Conservation (phyloP, 2,113 vertebrate genomes). For the Oplegnathus fasciatus region DNA sequence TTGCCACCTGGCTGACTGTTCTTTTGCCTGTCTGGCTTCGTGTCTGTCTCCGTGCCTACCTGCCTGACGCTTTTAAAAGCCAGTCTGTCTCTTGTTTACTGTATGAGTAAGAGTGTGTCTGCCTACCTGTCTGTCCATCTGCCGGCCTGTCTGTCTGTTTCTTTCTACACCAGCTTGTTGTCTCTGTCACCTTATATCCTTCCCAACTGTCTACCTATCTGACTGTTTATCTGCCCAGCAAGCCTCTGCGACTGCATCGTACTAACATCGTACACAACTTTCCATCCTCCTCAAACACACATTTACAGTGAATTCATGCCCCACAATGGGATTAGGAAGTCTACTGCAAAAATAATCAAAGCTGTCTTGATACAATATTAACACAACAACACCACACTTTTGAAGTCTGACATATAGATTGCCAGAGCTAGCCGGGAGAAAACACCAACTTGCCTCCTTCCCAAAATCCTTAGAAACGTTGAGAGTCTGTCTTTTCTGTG, state of each 20-base stretch:
- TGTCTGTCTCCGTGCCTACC: constrained; percentile 2
- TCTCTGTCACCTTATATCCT: background rate
- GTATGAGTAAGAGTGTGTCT: background rate
- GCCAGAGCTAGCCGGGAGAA: background rate
- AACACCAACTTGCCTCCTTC: background rate
- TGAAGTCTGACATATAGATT: background rate
- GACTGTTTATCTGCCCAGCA: background rate
- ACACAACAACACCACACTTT: background rate
- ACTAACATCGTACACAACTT: background rate
- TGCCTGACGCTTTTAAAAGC: background rate
- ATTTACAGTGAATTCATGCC: background rate
- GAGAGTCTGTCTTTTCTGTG: background rate
- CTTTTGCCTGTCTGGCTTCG: background rate
- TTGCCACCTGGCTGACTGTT: constrained; percentile 17
- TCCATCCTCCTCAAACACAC: background rate
- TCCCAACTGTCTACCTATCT: background rate
- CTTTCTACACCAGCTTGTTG: background rate
- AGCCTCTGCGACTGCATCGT: background rate
- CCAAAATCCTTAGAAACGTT: background rate
- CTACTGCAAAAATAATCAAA: background rate
- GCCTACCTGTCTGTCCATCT: background rate
- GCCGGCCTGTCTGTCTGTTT: background rate
- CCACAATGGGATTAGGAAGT: background rate
- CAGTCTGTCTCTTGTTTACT: constrained; percentile 5
- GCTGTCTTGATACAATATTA: background rate